Evolutionary conservation across 2,888 invertebrate genomes (phyloP).

Genomic region (Latrodectus elegans): DNA sequence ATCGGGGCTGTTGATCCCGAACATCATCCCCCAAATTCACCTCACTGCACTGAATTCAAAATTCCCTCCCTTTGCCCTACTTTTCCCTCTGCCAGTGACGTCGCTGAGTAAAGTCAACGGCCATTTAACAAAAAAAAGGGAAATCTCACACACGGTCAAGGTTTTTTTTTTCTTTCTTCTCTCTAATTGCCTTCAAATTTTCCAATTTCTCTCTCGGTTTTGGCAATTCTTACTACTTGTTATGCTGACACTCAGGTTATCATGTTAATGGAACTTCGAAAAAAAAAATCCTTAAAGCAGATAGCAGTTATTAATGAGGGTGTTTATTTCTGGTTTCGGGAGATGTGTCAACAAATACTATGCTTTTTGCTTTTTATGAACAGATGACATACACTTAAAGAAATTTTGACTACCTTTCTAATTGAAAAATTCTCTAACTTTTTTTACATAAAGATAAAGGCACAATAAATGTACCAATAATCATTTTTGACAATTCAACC

Average conservation of each 20-base stretch:
- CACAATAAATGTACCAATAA: too few relatives aligned
- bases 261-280: slow-evolving; percentile 14
- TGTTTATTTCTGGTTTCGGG: too few relatives aligned
- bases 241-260: slow-evolving; percentile 17
- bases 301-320: too few relatives aligned
- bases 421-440: too few relatives aligned
- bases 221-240: not conserved
- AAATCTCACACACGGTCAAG: slow-evolving; percentile 43
- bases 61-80: slow-evolving; percentile 27
- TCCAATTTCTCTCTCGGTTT: not conserved
- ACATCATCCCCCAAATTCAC: not conserved
- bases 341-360: too few relatives aligned
- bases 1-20: slow-evolving; percentile 31
- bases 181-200: not conserved
- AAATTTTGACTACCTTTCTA: too few relatives aligned
- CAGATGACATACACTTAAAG: too few relatives aligned
- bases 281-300: too few relatives aligned
- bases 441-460: too few relatives aligned
- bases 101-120: slow-evolving; percentile 41
- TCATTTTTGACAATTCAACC: too few relatives aligned
- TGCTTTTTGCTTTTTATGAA: too few relatives aligned
- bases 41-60: slow-evolving; percentile 1
- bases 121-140: slow-evolving; percentile 30
- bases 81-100: slow-evolving; percentile 21
- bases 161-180: slow-evolving; percentile 28